Evolutionary conservation across 2,113 vertebrate genomes (phyloP).

Genomic region (Progne subis): DNA sequence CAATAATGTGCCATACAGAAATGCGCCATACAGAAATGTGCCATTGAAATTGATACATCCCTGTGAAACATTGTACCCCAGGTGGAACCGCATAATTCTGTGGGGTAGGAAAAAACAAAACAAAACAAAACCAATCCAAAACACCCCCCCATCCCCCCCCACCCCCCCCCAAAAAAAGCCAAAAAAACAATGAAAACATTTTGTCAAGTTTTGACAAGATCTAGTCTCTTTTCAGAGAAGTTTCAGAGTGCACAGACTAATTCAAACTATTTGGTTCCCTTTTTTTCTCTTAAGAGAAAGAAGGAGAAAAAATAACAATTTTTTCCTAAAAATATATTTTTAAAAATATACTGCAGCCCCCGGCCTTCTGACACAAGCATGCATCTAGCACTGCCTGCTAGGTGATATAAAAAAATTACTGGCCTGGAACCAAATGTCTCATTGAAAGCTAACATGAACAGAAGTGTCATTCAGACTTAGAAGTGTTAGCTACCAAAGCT

Average conservation of each 20-base stretch:
- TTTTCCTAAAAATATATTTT: neutral
- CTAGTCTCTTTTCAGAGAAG: neutral
- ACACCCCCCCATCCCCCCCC: too few species aligned
- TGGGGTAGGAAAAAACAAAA: neutral
- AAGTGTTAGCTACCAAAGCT: neutral
- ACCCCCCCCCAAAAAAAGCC: neutral
- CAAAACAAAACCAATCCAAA: too few species aligned
- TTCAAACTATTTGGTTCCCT: neutral
- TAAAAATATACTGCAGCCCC: neutral
- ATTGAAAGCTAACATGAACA: neutral
- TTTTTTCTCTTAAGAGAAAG: neutral
- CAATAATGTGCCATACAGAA: neutral
- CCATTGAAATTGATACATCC: neutral
- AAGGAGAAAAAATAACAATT: neutral
- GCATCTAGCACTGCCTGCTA: neutral
- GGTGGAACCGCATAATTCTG: neutral
- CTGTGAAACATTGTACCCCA: neutral
- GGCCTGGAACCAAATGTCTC: neutral
- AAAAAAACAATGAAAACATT: neutral
- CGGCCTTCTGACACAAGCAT: neutral
- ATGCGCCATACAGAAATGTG: neutral
- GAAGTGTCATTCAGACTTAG: neutral
- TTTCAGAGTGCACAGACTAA: neutral
- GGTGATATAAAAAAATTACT: neutral
- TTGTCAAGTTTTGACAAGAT: constrained; percentile 11